phyloP scores from a whole-genome alignment of 2,797 vertebrate genomes.

The Lithobates sylvaticus region DNA sequence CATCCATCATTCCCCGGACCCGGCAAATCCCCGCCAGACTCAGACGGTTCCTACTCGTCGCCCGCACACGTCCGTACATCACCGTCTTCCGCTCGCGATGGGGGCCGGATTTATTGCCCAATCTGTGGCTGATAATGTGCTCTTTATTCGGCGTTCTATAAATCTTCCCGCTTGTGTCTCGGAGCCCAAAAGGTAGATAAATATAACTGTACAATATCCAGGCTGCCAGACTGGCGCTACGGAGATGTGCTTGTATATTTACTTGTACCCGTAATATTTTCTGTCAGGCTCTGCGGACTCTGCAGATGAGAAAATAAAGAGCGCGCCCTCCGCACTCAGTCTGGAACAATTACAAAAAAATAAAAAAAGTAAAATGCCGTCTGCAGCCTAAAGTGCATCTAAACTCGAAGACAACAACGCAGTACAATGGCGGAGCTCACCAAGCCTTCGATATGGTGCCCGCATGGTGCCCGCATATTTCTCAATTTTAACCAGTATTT shows the following conservation, averaged over 20 bases:
- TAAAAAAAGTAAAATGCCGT: no score
- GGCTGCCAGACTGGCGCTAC: background rate
- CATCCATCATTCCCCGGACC: background rate
- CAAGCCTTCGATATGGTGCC: no score
- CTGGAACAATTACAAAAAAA: background rate
- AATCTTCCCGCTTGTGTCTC: conserved; percentile 16
- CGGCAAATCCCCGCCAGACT: background rate
- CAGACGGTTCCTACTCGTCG: background rate
- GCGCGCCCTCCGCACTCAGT: background rate
- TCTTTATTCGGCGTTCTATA: conserved; percentile 25
- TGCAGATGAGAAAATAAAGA: background rate
- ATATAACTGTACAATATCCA: background rate
- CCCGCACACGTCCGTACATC: background rate
- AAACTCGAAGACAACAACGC: no score
- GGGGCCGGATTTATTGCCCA: background rate
- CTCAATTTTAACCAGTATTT: no score
- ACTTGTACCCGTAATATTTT: background rate
- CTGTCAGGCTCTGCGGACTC: background rate
- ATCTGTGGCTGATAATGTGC: conserved; percentile 14
- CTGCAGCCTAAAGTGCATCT: no score
- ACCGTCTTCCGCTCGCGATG: background rate
- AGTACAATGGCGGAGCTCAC: no score
- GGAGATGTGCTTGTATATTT: background rate
- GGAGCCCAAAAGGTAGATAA: background rate
- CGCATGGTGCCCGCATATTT: no score